These are phyloP conservation scores for Corbicula japonica DNA, from an alignment of 2,888 invertebrate genomes.

Conservation along the genomic window DNA sequence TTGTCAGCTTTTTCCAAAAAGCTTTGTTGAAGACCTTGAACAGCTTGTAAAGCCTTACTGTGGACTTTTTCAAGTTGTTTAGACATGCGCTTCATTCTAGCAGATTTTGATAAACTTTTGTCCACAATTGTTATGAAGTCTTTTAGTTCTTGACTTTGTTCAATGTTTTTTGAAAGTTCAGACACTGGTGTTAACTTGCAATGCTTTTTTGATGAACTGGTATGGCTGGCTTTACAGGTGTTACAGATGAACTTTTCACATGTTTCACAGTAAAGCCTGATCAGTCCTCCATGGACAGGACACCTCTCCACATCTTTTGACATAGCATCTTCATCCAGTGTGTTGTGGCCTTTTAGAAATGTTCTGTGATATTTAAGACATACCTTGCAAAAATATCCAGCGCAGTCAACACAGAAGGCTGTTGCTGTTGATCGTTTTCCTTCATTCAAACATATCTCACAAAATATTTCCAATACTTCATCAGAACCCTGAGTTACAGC, in stretches of 20 bases:
- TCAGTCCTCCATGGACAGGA: neutral
- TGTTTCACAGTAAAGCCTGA: neutral
- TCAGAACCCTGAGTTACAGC: neutral
- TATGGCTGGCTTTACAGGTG: neutral
- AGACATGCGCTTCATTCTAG: neutral
- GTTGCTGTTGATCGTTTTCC: neutral
- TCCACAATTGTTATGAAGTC: neutral
- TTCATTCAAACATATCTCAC: neutral
- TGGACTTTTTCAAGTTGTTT: neutral
- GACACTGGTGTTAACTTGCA: neutral
- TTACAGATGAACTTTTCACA: constrained; percentile 1
- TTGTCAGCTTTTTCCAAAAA: no score
- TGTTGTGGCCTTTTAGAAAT: neutral
- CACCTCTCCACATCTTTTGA: constrained; percentile 3
- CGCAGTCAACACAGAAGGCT: constrained; percentile 1
- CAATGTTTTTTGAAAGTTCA: neutral
- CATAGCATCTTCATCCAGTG: neutral
- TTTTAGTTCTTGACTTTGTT: neutral
- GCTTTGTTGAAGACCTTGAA: no score
- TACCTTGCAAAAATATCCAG: neutral
- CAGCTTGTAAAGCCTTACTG: neutral
- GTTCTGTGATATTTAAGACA: constrained; percentile 5
- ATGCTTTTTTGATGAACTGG: neutral
- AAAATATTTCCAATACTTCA: constrained; percentile 3
- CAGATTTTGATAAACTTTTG: neutral